phyloP scores from a whole-genome alignment of 2,888 invertebrate species.

The Tanytarsus gracilentus region DNA sequence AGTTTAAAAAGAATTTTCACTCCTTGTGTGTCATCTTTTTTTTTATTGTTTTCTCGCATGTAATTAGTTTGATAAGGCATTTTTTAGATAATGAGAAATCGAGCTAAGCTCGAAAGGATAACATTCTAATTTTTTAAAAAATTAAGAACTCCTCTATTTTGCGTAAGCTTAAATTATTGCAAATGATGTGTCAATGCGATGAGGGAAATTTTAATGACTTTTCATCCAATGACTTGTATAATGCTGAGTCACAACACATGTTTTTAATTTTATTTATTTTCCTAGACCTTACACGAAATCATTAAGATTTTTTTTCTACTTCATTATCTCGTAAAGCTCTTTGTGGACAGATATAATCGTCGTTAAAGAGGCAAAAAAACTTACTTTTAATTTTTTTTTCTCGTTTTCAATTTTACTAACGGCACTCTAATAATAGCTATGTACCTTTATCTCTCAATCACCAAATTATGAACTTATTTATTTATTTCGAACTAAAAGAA shows the following conservation, averaged over 20 bases:
- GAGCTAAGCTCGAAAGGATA: slow-evolving; percentile 21
- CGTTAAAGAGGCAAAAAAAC: neutral
- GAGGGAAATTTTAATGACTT: neutral
- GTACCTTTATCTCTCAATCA: neutral
- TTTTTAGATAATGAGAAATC: neutral
- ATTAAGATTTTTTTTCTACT: slow-evolving; percentile 1
- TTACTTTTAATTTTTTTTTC: neutral
- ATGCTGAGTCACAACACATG: neutral
- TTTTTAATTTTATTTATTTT: neutral
- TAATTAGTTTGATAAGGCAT: slow-evolving; percentile 24
- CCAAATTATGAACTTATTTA: neutral
- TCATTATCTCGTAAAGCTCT: too few relatives aligned
- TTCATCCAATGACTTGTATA: too few relatives aligned
- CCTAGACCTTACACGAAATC: neutral
- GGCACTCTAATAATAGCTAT: neutral
- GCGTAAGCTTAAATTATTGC: slow-evolving; percentile 4
- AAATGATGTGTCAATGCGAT: too few relatives aligned
- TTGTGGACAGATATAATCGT: neutral
- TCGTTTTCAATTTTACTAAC: too few relatives aligned
- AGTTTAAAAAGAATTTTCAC: neutral
- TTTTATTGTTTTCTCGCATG: neutral
- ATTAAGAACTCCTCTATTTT: neutral
- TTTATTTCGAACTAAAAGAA: neutral
- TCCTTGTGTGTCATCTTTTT: neutral
- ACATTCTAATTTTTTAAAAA: slow-evolving; percentile 18